These are phyloP conservation scores for Lasius platythorax DNA, from an alignment of 2,888 invertebrate species.

Conservation along the genomic window DNA sequence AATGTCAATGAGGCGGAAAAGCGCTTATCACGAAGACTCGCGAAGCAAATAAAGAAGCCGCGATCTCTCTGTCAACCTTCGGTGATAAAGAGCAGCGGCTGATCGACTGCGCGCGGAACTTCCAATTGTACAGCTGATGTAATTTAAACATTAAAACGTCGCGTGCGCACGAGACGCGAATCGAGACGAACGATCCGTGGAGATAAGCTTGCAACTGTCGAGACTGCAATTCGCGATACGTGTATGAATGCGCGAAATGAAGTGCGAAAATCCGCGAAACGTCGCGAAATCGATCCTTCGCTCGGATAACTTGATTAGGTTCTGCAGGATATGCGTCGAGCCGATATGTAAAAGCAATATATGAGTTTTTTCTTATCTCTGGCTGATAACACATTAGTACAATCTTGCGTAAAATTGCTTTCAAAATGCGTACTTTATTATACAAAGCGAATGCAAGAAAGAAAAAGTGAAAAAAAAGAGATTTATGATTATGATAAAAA, in stretches of 20 bases:
- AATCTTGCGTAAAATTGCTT: conserved; percentile 57
- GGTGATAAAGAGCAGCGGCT: conserved; percentile 19
- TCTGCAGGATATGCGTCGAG: conserved; percentile 53
- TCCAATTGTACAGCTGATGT: conserved; percentile 18
- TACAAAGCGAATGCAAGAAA: neutral
- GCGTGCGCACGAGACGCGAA: neutral
- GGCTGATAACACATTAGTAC: conserved; percentile 66
- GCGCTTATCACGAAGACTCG: neutral
- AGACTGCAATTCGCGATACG: conserved; percentile 2
- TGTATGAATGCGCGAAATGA: neutral
- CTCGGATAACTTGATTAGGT: conserved; percentile 45
- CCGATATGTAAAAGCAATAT: conserved; percentile 40
- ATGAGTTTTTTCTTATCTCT: conserved; percentile 65
- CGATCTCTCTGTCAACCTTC: neutral
- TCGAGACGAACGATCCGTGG: neutral
- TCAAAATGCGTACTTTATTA: neutral
- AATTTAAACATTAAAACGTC: conserved; percentile 35
- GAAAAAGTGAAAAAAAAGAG: neutral
- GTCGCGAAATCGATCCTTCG: conserved; percentile 39
- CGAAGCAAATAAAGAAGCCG: neutral
- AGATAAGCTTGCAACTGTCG: neutral
- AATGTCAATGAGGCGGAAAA: neutral
- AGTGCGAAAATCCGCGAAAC: neutral
- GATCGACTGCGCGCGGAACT: neutral
- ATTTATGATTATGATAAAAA: neutral